Percentiles rank a stretch among this genome's conserved stretches.
Conservation (phyloP, 2,888 invertebrate species). For the Melanchra persicariae region DNA sequence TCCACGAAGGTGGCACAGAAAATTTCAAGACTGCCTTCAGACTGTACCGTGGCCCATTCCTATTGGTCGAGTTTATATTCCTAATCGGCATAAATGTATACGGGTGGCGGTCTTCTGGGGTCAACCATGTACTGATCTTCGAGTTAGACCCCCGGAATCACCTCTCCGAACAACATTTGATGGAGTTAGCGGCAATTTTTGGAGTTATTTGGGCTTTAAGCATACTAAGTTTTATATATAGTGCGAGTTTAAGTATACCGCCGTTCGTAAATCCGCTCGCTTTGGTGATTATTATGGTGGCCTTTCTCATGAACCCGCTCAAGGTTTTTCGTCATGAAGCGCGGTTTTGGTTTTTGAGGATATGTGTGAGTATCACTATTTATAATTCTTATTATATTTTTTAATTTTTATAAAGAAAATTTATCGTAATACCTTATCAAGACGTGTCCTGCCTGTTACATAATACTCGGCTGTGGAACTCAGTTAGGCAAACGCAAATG, state of each 20-base stretch:
- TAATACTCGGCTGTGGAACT: too few relatives aligned
- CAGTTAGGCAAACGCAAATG: too few relatives aligned
- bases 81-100: conserved; percentile 99
- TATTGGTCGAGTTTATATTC: conserved; percentile 97
- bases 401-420: too few relatives aligned
- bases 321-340: conserved; percentile 98
- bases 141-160: conserved; percentile 99
- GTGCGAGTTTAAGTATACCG: conserved; percentile 96
- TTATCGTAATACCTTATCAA: too few relatives aligned
- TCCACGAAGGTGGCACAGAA: conserved; percentile 93
- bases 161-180: conserved; percentile 97
- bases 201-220: conserved; percentile 98
- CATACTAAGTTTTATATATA: conserved; percentile 95
- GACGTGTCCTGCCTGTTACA: too few relatives aligned
- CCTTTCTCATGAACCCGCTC: conserved; percentile 97
- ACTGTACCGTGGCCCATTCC: conserved; percentile 97
- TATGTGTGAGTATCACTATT: conserved; percentile 93
- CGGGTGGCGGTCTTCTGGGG: conserved; percentile 99
- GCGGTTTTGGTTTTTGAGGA: conserved; percentile 97
- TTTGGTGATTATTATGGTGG: conserved; percentile 94
- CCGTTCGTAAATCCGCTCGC: conserved; percentile 97
- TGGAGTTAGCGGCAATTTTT: conserved; percentile 98
- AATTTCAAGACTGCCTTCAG: conserved; percentile 97
- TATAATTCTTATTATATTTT: too few relatives aligned
- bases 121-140: conserved; percentile 99